Evolutionary conservation across 1,140 invertebrate genomes (phyloP).

Genomic region (Drosophila takahashii): DNA sequence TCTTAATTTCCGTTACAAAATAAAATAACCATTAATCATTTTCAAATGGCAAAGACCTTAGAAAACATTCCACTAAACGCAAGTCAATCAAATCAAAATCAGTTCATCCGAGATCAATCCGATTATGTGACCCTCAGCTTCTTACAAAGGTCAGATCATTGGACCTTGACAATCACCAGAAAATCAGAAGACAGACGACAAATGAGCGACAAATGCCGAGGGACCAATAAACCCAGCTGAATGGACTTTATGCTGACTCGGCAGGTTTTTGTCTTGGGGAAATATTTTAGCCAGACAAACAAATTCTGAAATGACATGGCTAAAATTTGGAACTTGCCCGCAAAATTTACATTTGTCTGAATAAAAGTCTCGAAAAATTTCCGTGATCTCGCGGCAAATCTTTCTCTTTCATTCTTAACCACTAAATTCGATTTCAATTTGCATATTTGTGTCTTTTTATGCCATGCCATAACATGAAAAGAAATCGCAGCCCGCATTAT

Average conservation of each 20-base stretch:
- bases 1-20: slow-evolving; percentile 1
- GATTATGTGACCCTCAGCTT: slow-evolving; percentile 36
- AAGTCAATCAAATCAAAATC: slow-evolving; percentile 38
- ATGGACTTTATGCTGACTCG: slow-evolving; percentile 54
- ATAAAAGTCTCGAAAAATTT: slow-evolving; percentile 27
- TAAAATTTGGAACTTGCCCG: slow-evolving; percentile 29
- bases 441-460: slow-evolving; percentile 29
- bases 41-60: slow-evolving; percentile 28
- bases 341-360: slow-evolving; percentile 39
- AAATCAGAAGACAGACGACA: slow-evolving; percentile 20
- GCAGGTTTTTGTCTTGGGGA: slow-evolving; percentile 46
- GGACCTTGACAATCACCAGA: slow-evolving; percentile 61
- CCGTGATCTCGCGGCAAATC: slow-evolving; percentile 23
- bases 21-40: slow-evolving; percentile 18
- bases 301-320: slow-evolving; percentile 50
- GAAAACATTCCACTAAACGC: slow-evolving; percentile 10
- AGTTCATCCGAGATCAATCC: slow-evolving; percentile 31
- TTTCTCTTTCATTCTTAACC: slow-evolving; percentile 20
- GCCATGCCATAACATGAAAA: slow-evolving; percentile 16
- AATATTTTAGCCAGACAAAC: slow-evolving; percentile 17
- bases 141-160: slow-evolving; percentile 67
- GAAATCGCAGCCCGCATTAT: slow-evolving; percentile 37
- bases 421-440: slow-evolving; percentile 24
- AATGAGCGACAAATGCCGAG: slow-evolving; percentile 10
- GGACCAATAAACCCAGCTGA: slow-evolving; percentile 50